A percentile compares a stretch with the other conserved stretches of the same genome.
Evolutionary conservation across 2,797 vertebrate species (phyloP).

Genomic region (Acrocephalus scirpaceus): DNA sequence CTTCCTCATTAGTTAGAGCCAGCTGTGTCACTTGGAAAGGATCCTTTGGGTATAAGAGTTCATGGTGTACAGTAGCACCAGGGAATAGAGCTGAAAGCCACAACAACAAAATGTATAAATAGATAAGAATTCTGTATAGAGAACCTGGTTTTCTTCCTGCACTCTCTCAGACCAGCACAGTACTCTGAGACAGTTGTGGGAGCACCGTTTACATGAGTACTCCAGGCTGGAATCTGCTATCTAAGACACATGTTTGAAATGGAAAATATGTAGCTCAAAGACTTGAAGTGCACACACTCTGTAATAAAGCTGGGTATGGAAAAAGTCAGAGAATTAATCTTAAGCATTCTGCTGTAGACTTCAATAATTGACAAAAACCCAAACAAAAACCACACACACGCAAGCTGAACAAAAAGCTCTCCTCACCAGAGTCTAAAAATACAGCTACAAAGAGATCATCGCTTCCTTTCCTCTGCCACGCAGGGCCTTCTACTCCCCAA

Average conservation of each 20-base stretch:
- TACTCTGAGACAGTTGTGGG: background rate
- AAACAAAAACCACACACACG: background rate
- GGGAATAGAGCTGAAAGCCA: conserved; percentile 23
- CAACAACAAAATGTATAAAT: conserved; percentile 30
- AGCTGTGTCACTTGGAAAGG: conserved; percentile 31
- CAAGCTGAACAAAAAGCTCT: background rate
- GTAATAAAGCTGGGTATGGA: background rate
- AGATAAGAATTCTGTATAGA: background rate
- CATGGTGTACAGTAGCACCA: conserved; percentile 4
- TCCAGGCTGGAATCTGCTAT: background rate
- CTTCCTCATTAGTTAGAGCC: conserved; percentile 38
- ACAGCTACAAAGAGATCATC: background rate
- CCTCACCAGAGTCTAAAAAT: background rate
- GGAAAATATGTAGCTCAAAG: background rate
- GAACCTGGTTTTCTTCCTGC: background rate
- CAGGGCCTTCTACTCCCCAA: background rate
- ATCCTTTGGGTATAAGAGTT: conserved; percentile 42
- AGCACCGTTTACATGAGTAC: background rate
- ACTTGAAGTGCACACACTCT: background rate
- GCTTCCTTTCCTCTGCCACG: background rate
- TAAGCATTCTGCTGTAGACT: background rate
- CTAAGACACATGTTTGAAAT: background rate
- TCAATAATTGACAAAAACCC: background rate
- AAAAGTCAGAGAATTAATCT: background rate
- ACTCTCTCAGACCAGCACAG: background rate